A percentile compares a stretch with the other conserved stretches of the same genome.
Evolutionary conservation across 2,888 invertebrate species (phyloP).

Genomic region (Cephus nigrinus): DNA sequence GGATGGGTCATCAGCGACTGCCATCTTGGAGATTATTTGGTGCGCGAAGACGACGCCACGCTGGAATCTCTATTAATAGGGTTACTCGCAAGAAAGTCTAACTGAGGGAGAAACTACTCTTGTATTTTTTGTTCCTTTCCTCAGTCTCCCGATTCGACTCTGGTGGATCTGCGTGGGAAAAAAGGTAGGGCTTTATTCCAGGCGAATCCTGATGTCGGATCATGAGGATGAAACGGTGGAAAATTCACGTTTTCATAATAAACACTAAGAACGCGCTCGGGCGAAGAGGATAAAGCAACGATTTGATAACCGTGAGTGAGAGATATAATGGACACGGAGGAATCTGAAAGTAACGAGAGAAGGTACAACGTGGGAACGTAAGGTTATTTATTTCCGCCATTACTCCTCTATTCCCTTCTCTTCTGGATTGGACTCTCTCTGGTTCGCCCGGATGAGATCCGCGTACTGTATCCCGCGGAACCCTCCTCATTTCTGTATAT

Average conservation of each 20-base stretch:
- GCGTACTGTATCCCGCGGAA: not conserved
- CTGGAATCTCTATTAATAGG: constrained; percentile 1
- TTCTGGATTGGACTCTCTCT: not conserved
- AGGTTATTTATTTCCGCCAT: not conserved
- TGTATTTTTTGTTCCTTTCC: not conserved
- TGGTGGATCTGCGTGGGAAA: not conserved
- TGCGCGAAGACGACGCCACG: constrained; percentile 1
- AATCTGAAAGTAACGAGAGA: not conserved
- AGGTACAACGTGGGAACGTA: not conserved
- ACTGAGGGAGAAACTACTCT: not conserved
- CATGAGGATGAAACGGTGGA: not conserved
- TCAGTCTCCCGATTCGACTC: not conserved
- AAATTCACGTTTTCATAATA: not conserved
- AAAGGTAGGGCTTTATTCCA: not conserved
- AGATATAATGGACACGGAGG: not conserved
- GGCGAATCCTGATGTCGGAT: not conserved
- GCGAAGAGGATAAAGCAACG: not conserved
- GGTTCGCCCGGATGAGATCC: not conserved
- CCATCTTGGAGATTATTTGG: not conserved
- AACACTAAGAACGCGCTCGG: not conserved
- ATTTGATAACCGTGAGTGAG: not conserved
- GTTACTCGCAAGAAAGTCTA: not conserved
- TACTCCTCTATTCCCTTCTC: not conserved
- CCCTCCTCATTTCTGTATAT: not conserved
- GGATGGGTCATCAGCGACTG: constrained; percentile 6